phyloP scores from a whole-genome alignment of 2,797 vertebrate genomes.

The Cyprinodon diabolis region DNA sequence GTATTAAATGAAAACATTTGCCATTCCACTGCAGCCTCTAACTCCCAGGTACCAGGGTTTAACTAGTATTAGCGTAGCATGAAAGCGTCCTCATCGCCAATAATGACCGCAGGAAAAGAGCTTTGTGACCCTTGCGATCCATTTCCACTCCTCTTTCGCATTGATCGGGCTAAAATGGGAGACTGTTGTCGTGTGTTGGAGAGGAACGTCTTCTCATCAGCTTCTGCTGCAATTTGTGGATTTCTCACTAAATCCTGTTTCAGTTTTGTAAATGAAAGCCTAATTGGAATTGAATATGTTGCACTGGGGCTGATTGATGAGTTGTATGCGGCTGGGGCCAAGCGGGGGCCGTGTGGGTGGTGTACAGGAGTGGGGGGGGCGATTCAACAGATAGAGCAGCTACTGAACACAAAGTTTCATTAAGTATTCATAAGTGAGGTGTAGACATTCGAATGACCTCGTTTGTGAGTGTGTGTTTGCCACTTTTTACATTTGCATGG shows the following conservation, averaged over 20 bases:
- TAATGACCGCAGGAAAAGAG: conserved; percentile 65
- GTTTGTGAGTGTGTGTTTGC: conserved; percentile 74
- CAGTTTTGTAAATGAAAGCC: conserved; percentile 67
- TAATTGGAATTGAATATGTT: conserved; percentile 71
- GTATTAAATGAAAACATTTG: conserved; percentile 79
- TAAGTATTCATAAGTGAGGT: conserved; percentile 83
- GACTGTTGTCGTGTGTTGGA: conserved; percentile 40
- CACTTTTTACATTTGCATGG: conserved; percentile 80
- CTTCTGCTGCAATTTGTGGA: conserved; percentile 53
- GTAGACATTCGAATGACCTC: conserved; percentile 79
- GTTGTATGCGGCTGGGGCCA: conserved; percentile 34
- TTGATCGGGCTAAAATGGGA: conserved; percentile 61
- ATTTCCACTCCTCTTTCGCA: conserved; percentile 56
- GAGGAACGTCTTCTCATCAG: conserved; percentile 36
- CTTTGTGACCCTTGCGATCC: conserved; percentile 59
- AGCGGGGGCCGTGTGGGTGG: conserved; percentile 19
- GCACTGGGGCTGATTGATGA: conserved; percentile 67
- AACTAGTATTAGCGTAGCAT: conserved; percentile 68
- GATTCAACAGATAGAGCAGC: conserved; percentile 54
- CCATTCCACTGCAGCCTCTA: conserved; percentile 59
- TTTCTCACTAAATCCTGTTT: conserved; percentile 62
- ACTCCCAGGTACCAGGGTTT: conserved; percentile 68
- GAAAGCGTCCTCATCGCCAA: conserved; percentile 58
- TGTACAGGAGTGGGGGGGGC: conserved; percentile 13
- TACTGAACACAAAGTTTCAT: conserved; percentile 73